Base-by-base conservation (phyloP, 2,888 invertebrate species). In the Limnephilus auricula region DNA sequence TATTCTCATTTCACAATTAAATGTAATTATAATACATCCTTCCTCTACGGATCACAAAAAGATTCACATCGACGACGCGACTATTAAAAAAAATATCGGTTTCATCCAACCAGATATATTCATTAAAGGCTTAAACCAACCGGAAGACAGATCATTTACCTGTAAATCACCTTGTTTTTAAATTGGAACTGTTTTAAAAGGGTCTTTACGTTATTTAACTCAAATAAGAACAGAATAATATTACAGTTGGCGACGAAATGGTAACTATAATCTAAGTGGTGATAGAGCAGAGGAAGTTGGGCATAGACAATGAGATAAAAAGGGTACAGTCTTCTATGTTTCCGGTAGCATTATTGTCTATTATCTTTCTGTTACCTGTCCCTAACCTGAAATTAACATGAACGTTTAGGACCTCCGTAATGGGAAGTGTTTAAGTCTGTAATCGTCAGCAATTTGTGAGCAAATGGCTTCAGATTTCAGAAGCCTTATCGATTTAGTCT, bases 261-360 rank as follows among this genome's bases (percentile, higher is more conserved):
- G 65, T 65, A n/a, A 3, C 13, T 45, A 9, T 45, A 45, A 45
- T 65, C 65, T n/a, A 65, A n/a, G 65, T 65, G 65, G 65, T 65
- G 65, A 65, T 65, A 65, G 65, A 65, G 65, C 65, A n/a, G 65
- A 65, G 65, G 65, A 65, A 65, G 65, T 65, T 25, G 25, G 25
- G 65, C 65, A 65, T n/a, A 65, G 65, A 65, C 65, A 65, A 65
- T 65, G 65, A 65, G 65, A 65, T 65, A 25, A n/a, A 65, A 65
- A 65, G 65, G 65, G 65, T 65, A 65, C 2, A n/a, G 25, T 65
- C 65, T 65, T 65, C 65, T 65, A 5, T n/a, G 65, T 65, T 65
- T 65, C 65, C 65, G 65, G 65, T 65, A 65, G 65, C 65, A 65
- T 65, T 65, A 65, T 65, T 65, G 65, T 65, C 65, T 65, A 65